Evolutionary conservation across 2,888 invertebrate species (phyloP).

Genomic region (Torymus auratus): DNA sequence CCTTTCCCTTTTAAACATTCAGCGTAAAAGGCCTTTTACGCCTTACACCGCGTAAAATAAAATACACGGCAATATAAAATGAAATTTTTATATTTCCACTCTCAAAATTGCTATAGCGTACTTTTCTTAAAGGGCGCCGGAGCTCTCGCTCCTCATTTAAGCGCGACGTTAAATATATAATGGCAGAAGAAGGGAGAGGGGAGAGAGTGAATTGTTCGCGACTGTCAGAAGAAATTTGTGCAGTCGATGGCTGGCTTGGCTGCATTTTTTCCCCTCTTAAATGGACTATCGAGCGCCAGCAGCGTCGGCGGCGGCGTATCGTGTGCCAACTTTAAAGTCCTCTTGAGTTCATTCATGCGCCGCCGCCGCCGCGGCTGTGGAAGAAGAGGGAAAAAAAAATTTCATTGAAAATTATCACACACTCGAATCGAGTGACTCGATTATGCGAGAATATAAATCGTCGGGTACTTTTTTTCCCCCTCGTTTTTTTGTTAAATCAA

Average conservation of each 20-base stretch:
- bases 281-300: constrained; percentile 25
- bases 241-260: constrained; percentile 13
- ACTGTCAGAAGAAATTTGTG: constrained; percentile 21
- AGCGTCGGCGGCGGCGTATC: background rate
- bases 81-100: background rate
- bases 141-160: no score
- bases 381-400: constrained; percentile 12
- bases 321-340: constrained; percentile 46
- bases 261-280: constrained; percentile 28
- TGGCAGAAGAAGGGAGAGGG: background rate
- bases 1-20: no score
- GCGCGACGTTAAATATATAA: no score
- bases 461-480: background rate
- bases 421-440: constrained; percentile 31
- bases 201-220: constrained; percentile 39
- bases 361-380: background rate
- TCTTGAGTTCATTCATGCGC: constrained; percentile 30
- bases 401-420: constrained; percentile 42
- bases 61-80: background rate
- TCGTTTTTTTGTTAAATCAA: background rate
- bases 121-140: background rate
- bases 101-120: background rate
- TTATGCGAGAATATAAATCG: constrained; percentile 16
- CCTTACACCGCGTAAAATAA: background rate
- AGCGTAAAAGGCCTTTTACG: no score